Conservation (phyloP, 1,140 invertebrate genomes). For the Drosophila bocki region DNA sequence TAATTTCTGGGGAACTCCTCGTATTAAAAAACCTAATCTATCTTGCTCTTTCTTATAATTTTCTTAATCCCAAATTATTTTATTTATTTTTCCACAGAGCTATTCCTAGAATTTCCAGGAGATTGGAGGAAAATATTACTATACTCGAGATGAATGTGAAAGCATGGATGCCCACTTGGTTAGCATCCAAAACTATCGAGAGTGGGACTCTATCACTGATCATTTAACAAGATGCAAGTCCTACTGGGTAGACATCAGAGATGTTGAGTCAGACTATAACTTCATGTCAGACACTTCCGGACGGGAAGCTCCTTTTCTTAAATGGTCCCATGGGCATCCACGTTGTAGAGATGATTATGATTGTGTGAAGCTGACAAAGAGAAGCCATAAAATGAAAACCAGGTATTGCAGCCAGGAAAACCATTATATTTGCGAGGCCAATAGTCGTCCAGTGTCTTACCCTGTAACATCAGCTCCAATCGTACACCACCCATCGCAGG, state of each 20-base stretch:
- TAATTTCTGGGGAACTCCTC: no score
- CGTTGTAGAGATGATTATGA: background rate
- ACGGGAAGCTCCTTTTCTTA: background rate
- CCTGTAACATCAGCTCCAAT: no score
- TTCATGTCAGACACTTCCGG: background rate
- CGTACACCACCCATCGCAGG: no score
- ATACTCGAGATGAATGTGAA: no score
- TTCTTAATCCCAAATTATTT: background rate
- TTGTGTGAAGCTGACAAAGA: background rate
- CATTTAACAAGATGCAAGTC: fast-evolving
- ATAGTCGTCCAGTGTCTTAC: no score
- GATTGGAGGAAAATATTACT: background rate
- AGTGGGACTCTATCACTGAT: background rate
- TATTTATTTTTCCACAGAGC: background rate
- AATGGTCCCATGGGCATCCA: background rate
- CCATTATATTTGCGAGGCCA: background rate
- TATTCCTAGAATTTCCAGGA: fast-evolving
- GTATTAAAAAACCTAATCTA: no score
- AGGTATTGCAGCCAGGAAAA: background rate
- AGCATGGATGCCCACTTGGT: background rate
- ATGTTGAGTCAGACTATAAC: background rate
- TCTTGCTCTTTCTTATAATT: no score
- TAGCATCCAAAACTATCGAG: background rate
- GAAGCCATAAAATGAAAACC: fast-evolving
- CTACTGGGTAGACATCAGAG: background rate